Percentiles rank a stretch among this genome's conserved stretches.
These are phyloP conservation scores for Macroglossus sobrinus DNA, from an alignment of 2,113 vertebrate genomes.

Conservation along the genomic window DNA sequence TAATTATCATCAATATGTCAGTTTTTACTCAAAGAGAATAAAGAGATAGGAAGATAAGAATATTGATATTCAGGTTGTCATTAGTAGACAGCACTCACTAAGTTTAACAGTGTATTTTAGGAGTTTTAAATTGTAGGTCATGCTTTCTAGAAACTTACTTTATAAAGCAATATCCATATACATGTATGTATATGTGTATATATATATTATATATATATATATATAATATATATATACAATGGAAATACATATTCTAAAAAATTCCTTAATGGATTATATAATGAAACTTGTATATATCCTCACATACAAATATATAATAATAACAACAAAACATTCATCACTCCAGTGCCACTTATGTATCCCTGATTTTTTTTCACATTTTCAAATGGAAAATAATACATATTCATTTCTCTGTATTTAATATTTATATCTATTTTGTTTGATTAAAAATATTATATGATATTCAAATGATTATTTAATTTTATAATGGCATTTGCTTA, in stretches of 20 bases:
- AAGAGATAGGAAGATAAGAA: neutral
- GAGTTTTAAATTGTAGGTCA: neutral
- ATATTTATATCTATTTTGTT: neutral
- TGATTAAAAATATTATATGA: neutral
- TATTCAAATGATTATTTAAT: neutral
- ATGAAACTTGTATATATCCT: slow-evolving; percentile 30
- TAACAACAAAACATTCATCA: neutral
- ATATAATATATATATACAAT: neutral
- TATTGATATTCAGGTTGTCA: neutral
- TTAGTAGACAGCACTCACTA: neutral
- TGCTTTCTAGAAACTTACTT: neutral
- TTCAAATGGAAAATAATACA: neutral
- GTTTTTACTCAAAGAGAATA: neutral
- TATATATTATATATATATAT: neutral
- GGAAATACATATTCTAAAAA: slow-evolving; percentile 9
- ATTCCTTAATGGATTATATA: slow-evolving; percentile 5
- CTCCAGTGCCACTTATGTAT: neutral
- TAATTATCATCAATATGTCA: neutral
- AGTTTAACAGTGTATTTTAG: neutral
- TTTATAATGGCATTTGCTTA: neutral
- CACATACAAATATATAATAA: neutral
- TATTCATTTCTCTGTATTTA: neutral
- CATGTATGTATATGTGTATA: too few species aligned
- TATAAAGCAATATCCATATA: neutral
- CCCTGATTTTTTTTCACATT: neutral